Conservation (phyloP, 2,888 invertebrate genomes). For the Drosophila sordidula region DNA sequence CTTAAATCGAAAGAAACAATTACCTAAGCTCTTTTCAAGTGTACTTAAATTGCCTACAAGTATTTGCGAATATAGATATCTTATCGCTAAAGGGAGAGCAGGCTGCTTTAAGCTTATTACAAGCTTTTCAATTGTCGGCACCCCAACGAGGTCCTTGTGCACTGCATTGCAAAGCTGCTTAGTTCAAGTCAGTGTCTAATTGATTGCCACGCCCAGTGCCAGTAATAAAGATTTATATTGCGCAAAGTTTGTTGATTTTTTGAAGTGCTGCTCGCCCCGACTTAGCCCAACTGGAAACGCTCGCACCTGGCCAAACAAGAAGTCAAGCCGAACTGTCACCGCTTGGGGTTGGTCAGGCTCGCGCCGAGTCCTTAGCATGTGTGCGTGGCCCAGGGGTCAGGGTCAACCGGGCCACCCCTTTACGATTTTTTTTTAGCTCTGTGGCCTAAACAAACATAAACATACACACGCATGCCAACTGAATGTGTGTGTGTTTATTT, state of each 20-base stretch:
- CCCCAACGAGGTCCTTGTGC: constrained; percentile 13
- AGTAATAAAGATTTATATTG: constrained; percentile 71
- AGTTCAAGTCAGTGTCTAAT: constrained; percentile 50
- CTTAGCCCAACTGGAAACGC: constrained; percentile 14
- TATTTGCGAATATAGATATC: constrained; percentile 21
- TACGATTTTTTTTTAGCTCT: constrained; percentile 15
- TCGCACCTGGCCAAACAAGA: constrained; percentile 69
- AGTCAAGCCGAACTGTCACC: constrained; percentile 3
- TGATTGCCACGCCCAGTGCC: constrained; percentile 42
- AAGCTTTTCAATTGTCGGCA: constrained; percentile 22
- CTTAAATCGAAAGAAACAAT: no score
- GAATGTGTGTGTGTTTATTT: constrained; percentile 53
- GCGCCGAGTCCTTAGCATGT: constrained; percentile 1
- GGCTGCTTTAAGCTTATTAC: constrained; percentile 39
- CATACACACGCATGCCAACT: neutral
- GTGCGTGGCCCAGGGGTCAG: constrained; percentile 45
- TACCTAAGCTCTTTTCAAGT: neutral
- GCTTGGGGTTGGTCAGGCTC: constrained; percentile 57
- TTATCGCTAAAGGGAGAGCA: constrained; percentile 10
- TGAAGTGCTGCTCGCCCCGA: constrained; percentile 5
- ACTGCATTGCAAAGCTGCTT: constrained; percentile 37
- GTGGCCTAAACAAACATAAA: constrained; percentile 65
- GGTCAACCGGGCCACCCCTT: constrained; percentile 67
- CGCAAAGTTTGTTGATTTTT: constrained; percentile 47
- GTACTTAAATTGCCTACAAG: neutral